Evolutionary conservation across 2,888 invertebrate species (phyloP), one percentile per base, ranked within the genome.

Genomic region (Drosophila stalkeri): DNA sequence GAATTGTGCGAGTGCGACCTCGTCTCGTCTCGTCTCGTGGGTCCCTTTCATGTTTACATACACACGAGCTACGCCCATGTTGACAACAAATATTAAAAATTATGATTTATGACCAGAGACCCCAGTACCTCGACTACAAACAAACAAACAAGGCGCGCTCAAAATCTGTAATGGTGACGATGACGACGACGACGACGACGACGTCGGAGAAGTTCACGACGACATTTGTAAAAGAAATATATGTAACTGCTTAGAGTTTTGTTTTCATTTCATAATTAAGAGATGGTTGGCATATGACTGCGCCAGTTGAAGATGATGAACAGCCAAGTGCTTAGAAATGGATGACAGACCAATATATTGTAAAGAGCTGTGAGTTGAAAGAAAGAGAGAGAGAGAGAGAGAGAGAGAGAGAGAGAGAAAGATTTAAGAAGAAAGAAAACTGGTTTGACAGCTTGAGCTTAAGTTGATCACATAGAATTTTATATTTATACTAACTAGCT

Each of bases 11-110:
- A 69, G 27, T 68, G 66, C 46, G 68, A 55, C 44, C 64, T 49
- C 60, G 46, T 46, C 63, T 63, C 23, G 12, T n/a, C 64, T 43
- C 35, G 41, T 64, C 65, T 37, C 43, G 14, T 51, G 44, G 47
- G 49, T 77, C 73, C 63, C 78, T 61, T 51, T 49, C 80, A 64
- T 81, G 73, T 75, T 85, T 77, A 82, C 78, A 77, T 72, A 78
- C 65, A 81, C 86, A 75, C 80, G 74, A 73, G 90, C 77, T 85
- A 91, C 91, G 91, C 91, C 91, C 91, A 83, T 89, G 86, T 86
- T 90, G 88, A 88, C 91, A 91, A 90, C 77, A 87, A 89, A 87
- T 82, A 84, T 84, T 86, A 82, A 90, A 89, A 87, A 84, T 90
- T 91, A 91, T 91, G 90, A 91, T 91, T 91, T 91, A 92, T 86